These are phyloP conservation scores for Campylomormyrus tamandua DNA, from an alignment of 2,113 vertebrate species.

Conservation along the genomic window DNA sequence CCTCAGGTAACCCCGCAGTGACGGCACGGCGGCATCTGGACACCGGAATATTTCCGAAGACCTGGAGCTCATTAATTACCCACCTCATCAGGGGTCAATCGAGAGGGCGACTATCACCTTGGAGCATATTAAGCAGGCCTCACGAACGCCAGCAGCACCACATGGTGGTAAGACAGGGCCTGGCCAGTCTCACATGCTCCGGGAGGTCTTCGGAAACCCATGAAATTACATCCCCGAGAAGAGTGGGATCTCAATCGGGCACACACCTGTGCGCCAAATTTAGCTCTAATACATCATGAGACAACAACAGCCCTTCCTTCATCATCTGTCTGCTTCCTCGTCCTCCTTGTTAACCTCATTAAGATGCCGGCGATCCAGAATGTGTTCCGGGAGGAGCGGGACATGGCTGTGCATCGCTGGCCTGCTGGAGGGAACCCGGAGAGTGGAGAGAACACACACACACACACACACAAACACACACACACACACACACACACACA, in stretches of 20 bases:
- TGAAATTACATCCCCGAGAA: not conserved
- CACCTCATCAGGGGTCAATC: not conserved
- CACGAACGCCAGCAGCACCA: not conserved
- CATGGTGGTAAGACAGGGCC: not conserved
- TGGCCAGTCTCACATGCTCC: not conserved
- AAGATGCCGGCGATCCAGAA: not conserved
- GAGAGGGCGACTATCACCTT: not conserved
- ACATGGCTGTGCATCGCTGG: not conserved
- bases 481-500: no score
- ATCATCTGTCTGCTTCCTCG: not conserved
- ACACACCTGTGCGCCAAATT: not conserved
- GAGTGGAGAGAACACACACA: not conserved
- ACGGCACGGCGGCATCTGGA: not conserved
- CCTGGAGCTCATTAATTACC: not conserved
- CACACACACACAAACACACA: no score
- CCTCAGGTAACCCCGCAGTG: not conserved
- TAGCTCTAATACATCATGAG: not conserved
- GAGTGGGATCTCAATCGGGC: not conserved
- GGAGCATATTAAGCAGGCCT: not conserved
- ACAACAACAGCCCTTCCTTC: not conserved
- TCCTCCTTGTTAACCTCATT: not conserved
- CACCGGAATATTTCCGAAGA: not conserved
- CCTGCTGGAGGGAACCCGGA: not conserved
- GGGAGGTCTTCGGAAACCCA: not conserved
- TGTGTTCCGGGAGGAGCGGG: not conserved